A percentile compares a stretch with the other conserved stretches of the same genome.
These are phyloP conservation scores for Brachionus koreanus DNA, from an alignment of 1,140 invertebrate species.

Conservation along the genomic window DNA sequence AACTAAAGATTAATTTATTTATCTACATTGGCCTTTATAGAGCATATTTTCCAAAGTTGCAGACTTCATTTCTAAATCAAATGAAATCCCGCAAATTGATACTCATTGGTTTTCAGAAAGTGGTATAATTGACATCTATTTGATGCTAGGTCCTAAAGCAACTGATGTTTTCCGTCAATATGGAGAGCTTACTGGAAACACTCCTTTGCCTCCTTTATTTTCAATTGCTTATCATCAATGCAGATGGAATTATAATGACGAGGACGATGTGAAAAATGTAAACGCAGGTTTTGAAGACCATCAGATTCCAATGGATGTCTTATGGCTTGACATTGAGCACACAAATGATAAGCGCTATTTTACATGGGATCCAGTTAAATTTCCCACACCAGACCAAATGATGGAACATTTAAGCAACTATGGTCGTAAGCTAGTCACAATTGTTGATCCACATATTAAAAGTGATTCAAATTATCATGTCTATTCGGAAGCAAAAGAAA, in stretches of 20 bases:
- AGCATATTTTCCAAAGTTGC: slow-evolving; percentile 44
- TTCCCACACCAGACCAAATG: slow-evolving; percentile 82
- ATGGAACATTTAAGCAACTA: slow-evolving; percentile 80
- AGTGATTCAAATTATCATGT: slow-evolving; percentile 79
- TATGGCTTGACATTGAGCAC: slow-evolving; percentile 99
- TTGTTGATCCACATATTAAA: slow-evolving; percentile 98
- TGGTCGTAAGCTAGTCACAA: slow-evolving; percentile 86
- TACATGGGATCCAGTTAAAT: slow-evolving; percentile 88
- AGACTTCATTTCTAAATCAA: slow-evolving; percentile 41
- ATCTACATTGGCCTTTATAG: background rate
- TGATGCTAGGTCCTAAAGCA: slow-evolving; percentile 81
- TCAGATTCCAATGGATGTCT: slow-evolving; percentile 88
- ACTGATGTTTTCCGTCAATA: slow-evolving; percentile 83
- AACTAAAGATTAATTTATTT: background rate
- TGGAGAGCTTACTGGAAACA: slow-evolving; percentile 75
- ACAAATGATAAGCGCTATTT: slow-evolving; percentile 96
- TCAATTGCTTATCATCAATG: slow-evolving; percentile 90
- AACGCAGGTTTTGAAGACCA: slow-evolving; percentile 71
- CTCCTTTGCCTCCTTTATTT: slow-evolving; percentile 82
- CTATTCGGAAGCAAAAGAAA: slow-evolving; percentile 72
- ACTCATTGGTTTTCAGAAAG: slow-evolving; percentile 85
- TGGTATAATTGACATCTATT: slow-evolving; percentile 86
- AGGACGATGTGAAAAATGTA: slow-evolving; percentile 76
- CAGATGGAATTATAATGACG: slow-evolving; percentile 98
- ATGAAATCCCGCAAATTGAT: slow-evolving; percentile 33